Evolutionary conservation across 1,140 invertebrate genomes (phyloP), one percentile per base, ranked within the genome.

Genomic region (Drosophila tristis): DNA sequence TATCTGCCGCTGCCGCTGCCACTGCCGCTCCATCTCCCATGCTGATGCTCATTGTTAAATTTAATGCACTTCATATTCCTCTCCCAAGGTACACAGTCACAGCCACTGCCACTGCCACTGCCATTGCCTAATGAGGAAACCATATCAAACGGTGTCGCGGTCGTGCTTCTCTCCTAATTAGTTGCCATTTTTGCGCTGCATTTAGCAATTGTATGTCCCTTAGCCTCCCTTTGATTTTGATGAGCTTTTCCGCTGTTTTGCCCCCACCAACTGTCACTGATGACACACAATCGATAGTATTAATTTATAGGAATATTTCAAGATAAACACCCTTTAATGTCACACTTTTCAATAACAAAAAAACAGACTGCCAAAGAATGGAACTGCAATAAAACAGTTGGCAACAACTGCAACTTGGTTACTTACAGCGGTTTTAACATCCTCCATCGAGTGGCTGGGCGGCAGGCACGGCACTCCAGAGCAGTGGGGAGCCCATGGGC

Each of bases 391-490:
- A 2, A 8, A 50, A 50, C 5, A n/a, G 5, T n/a, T 15, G 13
- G 54, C 65, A 68, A 44, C 59, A 68, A 44, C 59, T 75, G 71
- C 79, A 82, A 84, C 66, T 81, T 72, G 78, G 80, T 78, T 78
- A 82, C 78, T 82, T 71, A 62, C 80, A 78, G 79, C 66, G 81
- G 81, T 68, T 86, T 75, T 70, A 71, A 66, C 49, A 68, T 50
- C 65, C 39, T 67, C 70, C 77, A 87, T 66, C 51, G 64, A 15
- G 11, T 20, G 50, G 49, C 53, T 74, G 68, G 13, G 67, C 4
- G 25, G 8, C 16, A 1, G 16, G 16, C n/a, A n/a, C n/a, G n/a
- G 2, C 1, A 8, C 2, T 2, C 7, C 29, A 31, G 29, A 31
- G 29, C 7, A 31, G 1, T 11, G 11, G 35, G 23, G 23, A 25